These are phyloP conservation scores for Drosophila mimica DNA, from an alignment of 2,888 invertebrate genomes.

Conservation along the genomic window DNA sequence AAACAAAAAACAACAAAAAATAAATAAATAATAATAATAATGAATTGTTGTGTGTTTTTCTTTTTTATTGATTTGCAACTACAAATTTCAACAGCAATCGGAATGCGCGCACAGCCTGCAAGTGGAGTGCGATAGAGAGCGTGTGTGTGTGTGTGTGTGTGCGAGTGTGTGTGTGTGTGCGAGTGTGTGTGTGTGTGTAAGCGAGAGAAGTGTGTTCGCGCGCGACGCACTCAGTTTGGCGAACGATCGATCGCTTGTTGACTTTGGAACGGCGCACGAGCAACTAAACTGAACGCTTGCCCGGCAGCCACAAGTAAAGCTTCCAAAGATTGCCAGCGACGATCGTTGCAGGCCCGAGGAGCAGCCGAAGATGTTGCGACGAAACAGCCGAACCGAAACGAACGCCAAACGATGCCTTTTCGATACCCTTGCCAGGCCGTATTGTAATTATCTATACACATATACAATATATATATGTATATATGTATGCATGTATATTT, in stretches of 20 bases:
- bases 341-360: constrained; percentile 35
- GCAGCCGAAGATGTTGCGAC: constrained; percentile 27
- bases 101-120: constrained; percentile 27
- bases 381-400: constrained; percentile 17
- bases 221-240: constrained; percentile 17
- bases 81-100: constrained; percentile 18
- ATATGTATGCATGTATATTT: too few relatives aligned
- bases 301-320: constrained; percentile 67
- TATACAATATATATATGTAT: background rate
- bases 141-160: background rate
- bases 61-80: constrained; percentile 17
- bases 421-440: constrained; percentile 1
- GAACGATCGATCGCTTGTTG: constrained; percentile 64
- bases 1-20: background rate
- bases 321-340: constrained; percentile 32
- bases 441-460: background rate
- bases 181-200: constrained; percentile 9
- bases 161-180: background rate
- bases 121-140: background rate
- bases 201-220: constrained; percentile 17
- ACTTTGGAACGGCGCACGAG: constrained; percentile 79
- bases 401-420: constrained; percentile 13
- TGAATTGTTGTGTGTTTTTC: constrained; percentile 5
- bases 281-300: constrained; percentile 61
- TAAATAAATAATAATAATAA: constrained; percentile 22